Evolutionary conservation across 2,797 vertebrate species (phyloP), one percentile per base, ranked within the genome.

Genomic region (Platalea minor): DNA sequence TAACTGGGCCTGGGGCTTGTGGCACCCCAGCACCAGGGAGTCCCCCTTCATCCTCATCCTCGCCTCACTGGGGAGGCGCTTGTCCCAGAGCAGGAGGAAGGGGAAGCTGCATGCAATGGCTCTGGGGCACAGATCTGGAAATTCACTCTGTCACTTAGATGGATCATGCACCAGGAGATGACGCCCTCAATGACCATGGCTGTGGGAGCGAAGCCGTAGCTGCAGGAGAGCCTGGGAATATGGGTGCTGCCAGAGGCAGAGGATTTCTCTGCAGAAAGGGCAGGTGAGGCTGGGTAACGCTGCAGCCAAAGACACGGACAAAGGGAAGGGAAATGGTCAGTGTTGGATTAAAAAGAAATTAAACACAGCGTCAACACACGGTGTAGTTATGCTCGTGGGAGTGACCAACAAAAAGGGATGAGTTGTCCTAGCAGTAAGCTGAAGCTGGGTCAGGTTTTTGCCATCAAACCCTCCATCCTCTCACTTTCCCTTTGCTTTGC

Each of bases 211-310:
- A 82, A 76, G 59, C 13, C 8, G 5, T 2, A n/a, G 46, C 37
- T 84, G 21, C 35, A 41, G 63, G 18, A 84, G 31, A 84, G 7
- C 25, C 37, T 25, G 37, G 5, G 43, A 9, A 79, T 81, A 56
- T 2, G 16, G 35, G 8, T 39, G 21, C 28, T 77, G 33, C 18
- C 64, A 64, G 53, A 26, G n/a, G 7, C 23, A 72, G 39, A 73
- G 67, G 16, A 43, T 43, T 69, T 64, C 31, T 85, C 70, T 75
- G 56, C 3, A 0, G 26, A 69, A 79, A 63, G 33, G 5, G 16
- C 26, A 51, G 37, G 41, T 46, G 50, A 75, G 76, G 10, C 8
- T 20, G 11, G 8, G 12, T 20, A 50, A 53, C 0, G 0, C 24
- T 59, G 23, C 46, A 78, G 54, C 6, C 9, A 10, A n/a, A 10